Base-by-base conservation (phyloP, 2,113 vertebrate genomes). In the Dascyllus trimaculatus region DNA sequence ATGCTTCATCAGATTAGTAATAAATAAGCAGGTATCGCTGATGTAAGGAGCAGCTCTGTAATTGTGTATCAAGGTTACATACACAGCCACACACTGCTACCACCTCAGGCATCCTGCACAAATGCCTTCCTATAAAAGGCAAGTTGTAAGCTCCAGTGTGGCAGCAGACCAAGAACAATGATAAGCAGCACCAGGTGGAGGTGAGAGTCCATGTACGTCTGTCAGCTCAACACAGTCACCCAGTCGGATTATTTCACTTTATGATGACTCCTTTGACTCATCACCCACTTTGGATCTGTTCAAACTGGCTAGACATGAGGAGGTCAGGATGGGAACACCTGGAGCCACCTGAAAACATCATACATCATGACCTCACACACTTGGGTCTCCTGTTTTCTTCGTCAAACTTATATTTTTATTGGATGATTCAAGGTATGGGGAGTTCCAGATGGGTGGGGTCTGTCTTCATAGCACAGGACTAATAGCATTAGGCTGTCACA, bases 111-210 rank as follows among this genome's bases (percentile, higher is more conserved):
- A 75, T 76, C 22, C 64, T 24, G 68, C 25, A 11, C 5, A 24
- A 79, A 78, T 80, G 64, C 68, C 78, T 88, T 85, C 67, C 81
- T 84, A 81, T 86, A 86, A 87, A 88, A 85, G 89, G 81, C 65
- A 45, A 84, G 25, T 45, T 18, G 59, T 40, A 7, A 18, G 60
- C 45, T 21, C 53, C 25, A 7, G 32, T 11, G 14, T 63, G 63
- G 52, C 74, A 46, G 21, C 26, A 2, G 69, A 70, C 67, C 82
- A 71, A 65, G 11, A 53, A 65, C 71, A 70, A 60, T 86, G 84
- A 87, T 17, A 46, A 81, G 75, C 81, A 54, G 81, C 66, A 82
- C 83, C 89, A 87, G 81, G 78, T 89, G 88, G 35, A 72, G 74
- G 63, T 83, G 78, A 35, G 59, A 58, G 75, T 45, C 43, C 26